Percentiles rank a stretch among this genome's conserved stretches.
Conservation (phyloP, 2,797 vertebrate species). For the Hybognathus amarus region DNA sequence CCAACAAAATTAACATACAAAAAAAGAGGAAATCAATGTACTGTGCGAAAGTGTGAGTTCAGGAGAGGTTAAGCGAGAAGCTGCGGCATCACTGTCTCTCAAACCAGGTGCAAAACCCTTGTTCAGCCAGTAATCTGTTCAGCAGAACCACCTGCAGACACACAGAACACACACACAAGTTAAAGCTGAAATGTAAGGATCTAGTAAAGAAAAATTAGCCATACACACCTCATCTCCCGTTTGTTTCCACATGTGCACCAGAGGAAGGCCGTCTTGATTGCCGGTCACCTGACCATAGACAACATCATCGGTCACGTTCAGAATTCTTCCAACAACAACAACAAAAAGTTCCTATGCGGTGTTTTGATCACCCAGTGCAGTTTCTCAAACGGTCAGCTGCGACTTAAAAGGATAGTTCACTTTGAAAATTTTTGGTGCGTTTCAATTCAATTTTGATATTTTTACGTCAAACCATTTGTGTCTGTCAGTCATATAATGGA, state of each 20-base stretch:
- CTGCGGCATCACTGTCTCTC: constrained; percentile 54
- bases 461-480: too few species aligned
- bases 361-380: not conserved
- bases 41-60: not conserved
- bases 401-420: too few species aligned
- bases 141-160: constrained; percentile 80
- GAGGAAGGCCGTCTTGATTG: constrained; percentile 81
- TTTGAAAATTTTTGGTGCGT: too few species aligned
- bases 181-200: not conserved
- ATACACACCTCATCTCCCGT: constrained; percentile 78
- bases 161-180: constrained; percentile 28
- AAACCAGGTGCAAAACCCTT: constrained; percentile 83
- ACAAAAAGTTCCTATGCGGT: not conserved
- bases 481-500: too few species aligned
- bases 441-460: too few species aligned
- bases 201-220: not conserved
- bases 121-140: constrained; percentile 82
- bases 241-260: constrained; percentile 85
- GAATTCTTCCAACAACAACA: not conserved
- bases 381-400: not conserved
- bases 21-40: not conserved
- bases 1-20: constrained; percentile 23
- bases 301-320: not conserved
- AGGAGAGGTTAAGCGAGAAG: not conserved
- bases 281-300: constrained; percentile 78